Conservation (phyloP, 37 sponge, comb jelly and placozoan species). For the Corticium candelabrum region DNA sequence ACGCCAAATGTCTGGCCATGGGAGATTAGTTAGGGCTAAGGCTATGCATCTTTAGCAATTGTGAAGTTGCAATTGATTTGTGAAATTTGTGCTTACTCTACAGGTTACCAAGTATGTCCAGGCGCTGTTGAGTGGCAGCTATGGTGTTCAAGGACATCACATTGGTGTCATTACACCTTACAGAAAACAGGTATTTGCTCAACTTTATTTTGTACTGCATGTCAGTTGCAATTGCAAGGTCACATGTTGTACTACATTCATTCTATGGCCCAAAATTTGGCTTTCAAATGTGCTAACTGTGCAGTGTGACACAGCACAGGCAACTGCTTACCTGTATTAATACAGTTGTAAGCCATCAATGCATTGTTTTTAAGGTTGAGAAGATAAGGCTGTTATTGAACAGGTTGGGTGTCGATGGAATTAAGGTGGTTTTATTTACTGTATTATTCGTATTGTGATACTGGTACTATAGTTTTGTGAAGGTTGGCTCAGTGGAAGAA, state of each 20-base stretch:
- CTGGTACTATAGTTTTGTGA: conserved; percentile 7
- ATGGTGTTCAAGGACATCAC: conserved; percentile 12
- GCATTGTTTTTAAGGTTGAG: neutral
- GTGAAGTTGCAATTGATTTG: neutral
- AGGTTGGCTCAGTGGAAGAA: conserved; percentile 75
- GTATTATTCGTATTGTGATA: neutral
- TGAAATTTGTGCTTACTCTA: neutral
- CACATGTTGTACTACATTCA: too few relatives aligned
- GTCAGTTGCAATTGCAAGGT: too few relatives aligned
- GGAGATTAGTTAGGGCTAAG: too few relatives aligned
- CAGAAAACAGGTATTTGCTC: conserved; percentile 59
- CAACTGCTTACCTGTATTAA: too few relatives aligned
- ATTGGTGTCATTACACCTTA: conserved; percentile 67
- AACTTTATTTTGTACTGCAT: too few relatives aligned
- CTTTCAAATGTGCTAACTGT: too few relatives aligned
- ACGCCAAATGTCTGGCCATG: too few relatives aligned
- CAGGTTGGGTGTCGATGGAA: neutral
- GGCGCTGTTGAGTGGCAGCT: conserved; percentile 19
- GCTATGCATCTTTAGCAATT: too few relatives aligned
- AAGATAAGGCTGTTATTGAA: neutral
- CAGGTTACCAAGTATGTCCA: conserved; percentile 38
- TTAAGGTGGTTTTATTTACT: neutral
- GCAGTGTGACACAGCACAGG: too few relatives aligned
- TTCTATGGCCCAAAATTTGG: too few relatives aligned
- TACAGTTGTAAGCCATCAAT: too few relatives aligned